A percentile compares a stretch with the other conserved stretches of the same genome.
phyloP scores from a whole-genome alignment of 2,888 invertebrate genomes.

The Amblyteles armatorius region DNA sequence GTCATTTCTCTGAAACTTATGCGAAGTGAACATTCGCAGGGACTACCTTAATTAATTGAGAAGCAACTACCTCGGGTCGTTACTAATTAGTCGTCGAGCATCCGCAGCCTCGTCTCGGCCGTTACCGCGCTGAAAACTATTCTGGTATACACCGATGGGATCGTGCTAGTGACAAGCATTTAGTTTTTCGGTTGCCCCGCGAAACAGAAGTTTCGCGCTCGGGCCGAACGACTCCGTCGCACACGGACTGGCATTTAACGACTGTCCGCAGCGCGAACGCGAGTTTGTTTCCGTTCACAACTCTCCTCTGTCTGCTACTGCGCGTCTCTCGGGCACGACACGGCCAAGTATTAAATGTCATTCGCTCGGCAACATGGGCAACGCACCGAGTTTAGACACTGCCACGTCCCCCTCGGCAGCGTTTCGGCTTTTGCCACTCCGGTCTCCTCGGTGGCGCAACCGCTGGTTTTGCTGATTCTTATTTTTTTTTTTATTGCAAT shows the following conservation, averaged over 20 bases:
- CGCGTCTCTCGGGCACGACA: conserved; percentile 12
- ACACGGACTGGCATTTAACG: conserved; percentile 32
- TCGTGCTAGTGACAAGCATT: conserved; percentile 32
- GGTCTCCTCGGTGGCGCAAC: neutral
- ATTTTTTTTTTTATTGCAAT: neutral
- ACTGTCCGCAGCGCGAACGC: conserved; percentile 10
- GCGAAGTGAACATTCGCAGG: too few species aligned
- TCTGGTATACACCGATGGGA: conserved; percentile 5
- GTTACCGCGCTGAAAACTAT: conserved; percentile 18
- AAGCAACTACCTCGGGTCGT: neutral
- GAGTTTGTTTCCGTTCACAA: conserved; percentile 5
- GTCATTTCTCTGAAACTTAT: too few species aligned
- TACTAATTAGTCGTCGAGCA: conserved; percentile 14
- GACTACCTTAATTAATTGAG: conserved; percentile 15
- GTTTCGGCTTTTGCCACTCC: neutral
- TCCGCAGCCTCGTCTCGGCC: neutral
- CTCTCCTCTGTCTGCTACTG: neutral
- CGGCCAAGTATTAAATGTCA: conserved; percentile 47
- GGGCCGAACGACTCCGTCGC: conserved; percentile 10
- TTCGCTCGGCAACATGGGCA: conserved; percentile 20
- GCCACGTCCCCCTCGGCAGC: conserved; percentile 2
- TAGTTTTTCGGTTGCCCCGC: conserved; percentile 19
- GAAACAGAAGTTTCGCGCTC: conserved; percentile 18
- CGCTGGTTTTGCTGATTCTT: neutral
- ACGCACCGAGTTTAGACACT: conserved; percentile 44